These are phyloP conservation scores for Phymastichus coffea DNA, from an alignment of 1,140 invertebrate genomes.

Conservation along the genomic window DNA sequence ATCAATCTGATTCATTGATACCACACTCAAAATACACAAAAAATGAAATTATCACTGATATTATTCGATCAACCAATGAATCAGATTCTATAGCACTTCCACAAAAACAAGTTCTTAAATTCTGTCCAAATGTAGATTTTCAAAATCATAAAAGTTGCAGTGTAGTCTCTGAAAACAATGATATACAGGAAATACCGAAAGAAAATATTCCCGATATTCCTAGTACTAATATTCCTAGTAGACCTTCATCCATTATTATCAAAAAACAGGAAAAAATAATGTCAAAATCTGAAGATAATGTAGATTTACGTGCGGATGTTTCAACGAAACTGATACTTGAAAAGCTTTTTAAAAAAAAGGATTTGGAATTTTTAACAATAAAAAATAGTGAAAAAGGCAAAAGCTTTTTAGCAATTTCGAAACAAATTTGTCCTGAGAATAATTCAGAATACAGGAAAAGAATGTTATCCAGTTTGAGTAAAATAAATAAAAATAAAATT, in stretches of 20 bases:
- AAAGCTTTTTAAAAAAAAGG: neutral
- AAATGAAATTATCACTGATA: slow-evolving; percentile 34
- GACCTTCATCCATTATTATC: no score
- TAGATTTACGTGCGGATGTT: no score
- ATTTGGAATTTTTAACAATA: neutral
- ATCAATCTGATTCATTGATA: no score
- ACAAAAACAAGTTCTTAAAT: neutral
- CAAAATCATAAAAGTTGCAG: neutral
- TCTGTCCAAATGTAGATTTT: neutral
- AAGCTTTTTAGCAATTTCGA: neutral
- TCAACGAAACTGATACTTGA: neutral
- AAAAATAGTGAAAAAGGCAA: slow-evolving; percentile 6
- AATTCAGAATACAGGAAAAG: slow-evolving; percentile 28
- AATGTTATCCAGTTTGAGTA: slow-evolving; percentile 35
- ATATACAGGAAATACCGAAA: neutral
- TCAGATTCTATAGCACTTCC: neutral
- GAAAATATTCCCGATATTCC: no score
- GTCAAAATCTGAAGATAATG: no score
- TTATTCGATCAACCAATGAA: no score
- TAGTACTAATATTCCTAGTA: no score
- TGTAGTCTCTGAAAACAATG: neutral
- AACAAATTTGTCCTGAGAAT: neutral
- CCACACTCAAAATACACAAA: neutral
- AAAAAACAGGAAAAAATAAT: no score
- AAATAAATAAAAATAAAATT: slow-evolving; percentile 32